These are phyloP conservation scores for Notothenia rossii DNA, from an alignment of 2,113 vertebrate genomes.

Conservation along the genomic window DNA sequence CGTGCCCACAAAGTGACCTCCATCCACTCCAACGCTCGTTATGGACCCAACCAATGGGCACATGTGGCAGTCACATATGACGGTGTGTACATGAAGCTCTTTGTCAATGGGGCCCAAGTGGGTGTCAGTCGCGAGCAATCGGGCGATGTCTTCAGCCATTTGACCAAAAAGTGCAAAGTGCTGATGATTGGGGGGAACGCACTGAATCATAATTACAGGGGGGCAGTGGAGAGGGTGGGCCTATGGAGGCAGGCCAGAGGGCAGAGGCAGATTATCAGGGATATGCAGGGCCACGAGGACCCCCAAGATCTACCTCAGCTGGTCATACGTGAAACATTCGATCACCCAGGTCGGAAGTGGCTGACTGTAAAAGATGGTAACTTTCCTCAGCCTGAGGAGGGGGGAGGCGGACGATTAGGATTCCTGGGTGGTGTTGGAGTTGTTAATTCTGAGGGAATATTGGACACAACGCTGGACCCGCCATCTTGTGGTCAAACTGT, in stretches of 20 bases:
- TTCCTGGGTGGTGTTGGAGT: slow-evolving; percentile 70
- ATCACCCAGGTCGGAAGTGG: slow-evolving; percentile 91
- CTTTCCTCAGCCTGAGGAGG: slow-evolving; percentile 87
- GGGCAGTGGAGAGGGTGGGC: slow-evolving; percentile 90
- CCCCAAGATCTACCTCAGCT: slow-evolving; percentile 89
- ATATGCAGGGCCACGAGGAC: slow-evolving; percentile 88
- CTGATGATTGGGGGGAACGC: slow-evolving; percentile 95
- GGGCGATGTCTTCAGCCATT: slow-evolving; percentile 93
- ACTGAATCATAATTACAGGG: slow-evolving; percentile 94
- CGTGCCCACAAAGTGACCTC: slow-evolving; percentile 95
- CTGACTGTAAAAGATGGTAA: slow-evolving; percentile 93
- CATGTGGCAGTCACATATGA: slow-evolving; percentile 93
- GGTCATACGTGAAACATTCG: slow-evolving; percentile 94
- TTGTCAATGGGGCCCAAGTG: slow-evolving; percentile 95
- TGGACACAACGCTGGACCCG: slow-evolving; percentile 92
- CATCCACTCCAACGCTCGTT: slow-evolving; percentile 90
- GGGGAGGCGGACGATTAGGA: slow-evolving; percentile 80
- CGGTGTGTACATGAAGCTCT: slow-evolving; percentile 93
- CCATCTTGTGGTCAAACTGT: slow-evolving; percentile 95
- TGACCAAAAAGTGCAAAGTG: slow-evolving; percentile 97
- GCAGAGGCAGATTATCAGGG: slow-evolving; percentile 91
- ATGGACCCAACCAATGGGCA: slow-evolving; percentile 93
- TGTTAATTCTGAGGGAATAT: slow-evolving; percentile 79
- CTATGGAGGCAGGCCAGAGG: slow-evolving; percentile 92
- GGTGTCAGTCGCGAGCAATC: slow-evolving; percentile 94